Evolutionary conservation across 2,888 invertebrate species (phyloP).

Genomic region (Strigamia transsilvanica): DNA sequence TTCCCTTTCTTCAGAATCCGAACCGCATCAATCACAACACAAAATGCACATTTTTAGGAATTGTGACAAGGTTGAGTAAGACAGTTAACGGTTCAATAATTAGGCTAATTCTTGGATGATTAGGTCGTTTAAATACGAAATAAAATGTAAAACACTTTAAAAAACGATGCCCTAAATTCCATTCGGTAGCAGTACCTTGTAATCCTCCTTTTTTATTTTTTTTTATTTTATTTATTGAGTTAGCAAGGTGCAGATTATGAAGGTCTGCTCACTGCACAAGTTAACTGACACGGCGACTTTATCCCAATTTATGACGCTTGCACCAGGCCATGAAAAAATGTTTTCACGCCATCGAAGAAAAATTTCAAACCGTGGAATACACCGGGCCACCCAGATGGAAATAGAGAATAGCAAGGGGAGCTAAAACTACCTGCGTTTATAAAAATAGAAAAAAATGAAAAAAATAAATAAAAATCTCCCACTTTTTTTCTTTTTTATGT

Average conservation of each 20-base stretch:
- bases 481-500: neutral
- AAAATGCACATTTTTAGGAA: neutral
- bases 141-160: neutral
- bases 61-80: no score
- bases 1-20: neutral
- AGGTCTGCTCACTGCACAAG: slow-evolving; percentile 27
- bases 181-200: neutral
- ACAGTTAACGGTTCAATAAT: neutral
- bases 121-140: slow-evolving; percentile 16
- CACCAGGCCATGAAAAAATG: slow-evolving; percentile 46
- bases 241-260: slow-evolving; percentile 39
- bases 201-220: neutral
- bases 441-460: neutral
- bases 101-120: neutral
- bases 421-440: slow-evolving; percentile 5
- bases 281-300: slow-evolving; percentile 44
- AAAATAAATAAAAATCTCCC: neutral
- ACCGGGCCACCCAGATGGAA: slow-evolving; percentile 32
- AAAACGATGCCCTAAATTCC: slow-evolving; percentile 24
- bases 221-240: neutral
- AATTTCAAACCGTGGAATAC: neutral
- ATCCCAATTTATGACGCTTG: slow-evolving; percentile 43
- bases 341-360: slow-evolving; percentile 28
- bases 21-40: neutral
- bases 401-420: neutral